phyloP scores from a whole-genome alignment of 1,140 invertebrate species.

The Monochamus saltuarius region DNA sequence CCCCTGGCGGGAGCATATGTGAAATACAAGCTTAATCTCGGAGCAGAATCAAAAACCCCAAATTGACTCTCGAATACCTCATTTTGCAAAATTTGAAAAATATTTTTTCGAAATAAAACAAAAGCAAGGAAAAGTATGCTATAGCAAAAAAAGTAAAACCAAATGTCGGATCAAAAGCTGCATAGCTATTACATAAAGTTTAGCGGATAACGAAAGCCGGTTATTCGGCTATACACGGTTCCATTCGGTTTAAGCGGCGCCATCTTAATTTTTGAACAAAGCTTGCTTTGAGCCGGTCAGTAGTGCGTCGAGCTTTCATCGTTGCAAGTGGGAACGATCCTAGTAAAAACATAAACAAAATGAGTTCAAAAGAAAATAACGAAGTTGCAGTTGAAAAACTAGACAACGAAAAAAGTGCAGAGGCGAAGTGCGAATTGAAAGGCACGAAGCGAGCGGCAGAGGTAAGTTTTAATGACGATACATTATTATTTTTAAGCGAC shows the following conservation, averaged over 20 bases:
- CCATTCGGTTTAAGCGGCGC: conserved; percentile 69
- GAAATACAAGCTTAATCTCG: conserved; percentile 43
- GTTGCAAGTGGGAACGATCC: conserved; percentile 51
- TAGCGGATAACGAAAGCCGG: conserved; percentile 32
- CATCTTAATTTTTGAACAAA: conserved; percentile 82
- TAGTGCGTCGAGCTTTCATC: conserved; percentile 60
- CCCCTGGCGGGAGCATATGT: conserved; percentile 40
- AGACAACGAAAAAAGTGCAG: conserved; percentile 71
- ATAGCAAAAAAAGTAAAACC: conserved; percentile 1
- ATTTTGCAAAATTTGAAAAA: conserved; percentile 34
- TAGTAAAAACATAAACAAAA: conserved; percentile 60
- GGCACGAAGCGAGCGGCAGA: conserved; percentile 84
- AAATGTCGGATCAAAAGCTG: conserved; percentile 13
- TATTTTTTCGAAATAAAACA: conserved; percentile 26
- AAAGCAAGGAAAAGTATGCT: background rate
- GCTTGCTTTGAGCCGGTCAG: conserved; percentile 61
- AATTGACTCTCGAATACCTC: conserved; percentile 62
- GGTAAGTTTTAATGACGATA: conserved; percentile 60
- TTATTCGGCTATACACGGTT: conserved; percentile 58
- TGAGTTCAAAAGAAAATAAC: conserved; percentile 84
- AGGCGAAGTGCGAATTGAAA: conserved; percentile 79
- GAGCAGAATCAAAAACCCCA: conserved; percentile 29
- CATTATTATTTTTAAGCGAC: conserved; percentile 1
- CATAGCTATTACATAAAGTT: conserved; percentile 26
- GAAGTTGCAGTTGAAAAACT: conserved; percentile 80